phyloP scores from a whole-genome alignment of 2,113 vertebrate species.

The Ginglymostoma cirratum region DNA sequence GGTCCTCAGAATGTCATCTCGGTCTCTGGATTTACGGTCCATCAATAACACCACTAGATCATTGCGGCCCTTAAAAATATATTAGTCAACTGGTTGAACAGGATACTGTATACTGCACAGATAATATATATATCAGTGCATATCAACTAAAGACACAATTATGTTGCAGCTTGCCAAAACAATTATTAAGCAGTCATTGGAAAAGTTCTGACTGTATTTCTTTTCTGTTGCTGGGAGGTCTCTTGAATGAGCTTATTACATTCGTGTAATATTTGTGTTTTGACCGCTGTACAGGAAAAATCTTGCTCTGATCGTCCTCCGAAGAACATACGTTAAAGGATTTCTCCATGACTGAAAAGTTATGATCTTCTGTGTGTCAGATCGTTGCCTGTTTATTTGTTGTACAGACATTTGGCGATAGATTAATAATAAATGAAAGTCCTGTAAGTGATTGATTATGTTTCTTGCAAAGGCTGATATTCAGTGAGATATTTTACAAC shows the following conservation, averaged over 20 bases:
- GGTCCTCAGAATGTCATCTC: too few relatives aligned
- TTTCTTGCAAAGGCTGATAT: neutral
- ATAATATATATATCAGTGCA: neutral
- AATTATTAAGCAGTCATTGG: neutral
- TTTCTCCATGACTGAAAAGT: neutral
- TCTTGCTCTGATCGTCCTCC: conserved; percentile 11
- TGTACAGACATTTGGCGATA: neutral
- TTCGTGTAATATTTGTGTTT: neutral
- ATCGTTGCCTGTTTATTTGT: conserved; percentile 15
- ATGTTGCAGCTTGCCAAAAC: neutral
- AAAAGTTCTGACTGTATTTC: neutral
- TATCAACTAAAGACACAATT: neutral
- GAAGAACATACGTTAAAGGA: neutral
- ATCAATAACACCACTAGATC: too few relatives aligned
- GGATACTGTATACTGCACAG: neutral
- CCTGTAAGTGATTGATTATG: neutral
- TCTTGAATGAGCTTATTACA: neutral
- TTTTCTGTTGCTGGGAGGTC: neutral
- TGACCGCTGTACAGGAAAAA: neutral
- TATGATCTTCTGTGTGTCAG: neutral
- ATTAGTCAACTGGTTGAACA: neutral
- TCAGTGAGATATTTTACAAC: neutral
- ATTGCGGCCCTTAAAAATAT: too few relatives aligned
- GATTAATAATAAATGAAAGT: neutral
- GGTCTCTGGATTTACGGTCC: too few relatives aligned